Evolutionary conservation across 2,888 invertebrate species (phyloP).

Genomic region (Polyommatus iphigenia): DNA sequence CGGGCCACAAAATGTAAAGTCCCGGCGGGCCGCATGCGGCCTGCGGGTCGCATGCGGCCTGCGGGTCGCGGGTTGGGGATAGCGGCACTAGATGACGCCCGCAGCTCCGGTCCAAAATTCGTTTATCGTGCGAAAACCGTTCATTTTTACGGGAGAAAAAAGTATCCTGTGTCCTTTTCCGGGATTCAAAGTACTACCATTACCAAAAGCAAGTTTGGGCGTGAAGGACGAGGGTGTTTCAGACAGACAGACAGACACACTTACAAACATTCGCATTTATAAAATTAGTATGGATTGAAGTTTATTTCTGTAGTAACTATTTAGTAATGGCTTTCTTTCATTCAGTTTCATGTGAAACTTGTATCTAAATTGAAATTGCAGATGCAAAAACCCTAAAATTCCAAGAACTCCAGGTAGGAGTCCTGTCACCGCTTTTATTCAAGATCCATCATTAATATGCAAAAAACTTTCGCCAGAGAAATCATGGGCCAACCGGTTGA

Average conservation of each 20-base stretch:
- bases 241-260: neutral
- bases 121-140: neutral
- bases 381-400: neutral
- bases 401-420: neutral
- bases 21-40: no score
- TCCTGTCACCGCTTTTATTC: neutral
- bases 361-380: neutral
- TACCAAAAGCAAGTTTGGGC: no score
- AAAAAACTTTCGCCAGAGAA: slow-evolving; percentile 13
- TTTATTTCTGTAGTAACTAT: no score
- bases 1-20: no score
- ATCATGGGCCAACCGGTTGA: neutral
- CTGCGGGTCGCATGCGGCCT: no score
- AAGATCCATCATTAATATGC: slow-evolving; percentile 7
- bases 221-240: neutral
- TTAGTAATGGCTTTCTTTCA: neutral
- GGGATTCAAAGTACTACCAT: no score
- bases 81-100: no score
- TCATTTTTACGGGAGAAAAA: no score
- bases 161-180: no score
- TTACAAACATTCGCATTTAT: neutral
- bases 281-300: neutral
- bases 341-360: neutral
- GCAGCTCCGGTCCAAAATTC: no score
- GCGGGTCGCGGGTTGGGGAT: no score